Conservation (phyloP, 1,140 invertebrate genomes). For the Temnothorax nylanderi region DNA sequence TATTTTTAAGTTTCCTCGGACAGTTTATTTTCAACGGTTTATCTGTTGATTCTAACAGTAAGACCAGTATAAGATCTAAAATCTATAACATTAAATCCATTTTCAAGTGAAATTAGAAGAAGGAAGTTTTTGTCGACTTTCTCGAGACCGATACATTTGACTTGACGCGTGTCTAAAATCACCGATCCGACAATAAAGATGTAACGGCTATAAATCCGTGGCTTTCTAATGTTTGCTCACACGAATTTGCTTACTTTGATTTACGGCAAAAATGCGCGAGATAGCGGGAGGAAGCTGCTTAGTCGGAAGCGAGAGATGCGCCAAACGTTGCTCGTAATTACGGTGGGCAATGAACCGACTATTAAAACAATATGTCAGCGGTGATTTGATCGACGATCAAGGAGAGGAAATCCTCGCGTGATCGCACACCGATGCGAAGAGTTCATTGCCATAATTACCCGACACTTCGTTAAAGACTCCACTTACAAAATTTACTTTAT, state of each 20-base stretch:
- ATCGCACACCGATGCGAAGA: not conserved
- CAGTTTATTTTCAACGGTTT: not conserved
- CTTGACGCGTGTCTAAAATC: conserved; percentile 33
- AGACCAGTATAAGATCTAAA: not conserved
- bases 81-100: not conserved
- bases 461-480: not conserved
- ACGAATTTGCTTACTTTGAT: conserved; percentile 11
- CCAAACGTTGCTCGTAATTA: conserved; percentile 19
- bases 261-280: conserved; percentile 15
- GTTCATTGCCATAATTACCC: not conserved
- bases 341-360: conserved; percentile 19
- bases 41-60: not conserved
- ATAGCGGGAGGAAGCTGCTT: not conserved
- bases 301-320: not conserved
- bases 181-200: conserved; percentile 25
- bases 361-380: conserved; percentile 1
- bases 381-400: not conserved
- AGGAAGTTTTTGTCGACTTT: conserved; percentile 40
- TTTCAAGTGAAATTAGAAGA: conserved; percentile 8
- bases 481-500: not conserved
- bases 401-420: not conserved
- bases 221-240: conserved; percentile 44
- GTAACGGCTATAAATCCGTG: not conserved
- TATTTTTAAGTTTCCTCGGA: not conserved
- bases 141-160: conserved; percentile 46